Base-by-base conservation (phyloP, 2,113 vertebrate genomes). In the Istiophorus platypterus region DNA sequence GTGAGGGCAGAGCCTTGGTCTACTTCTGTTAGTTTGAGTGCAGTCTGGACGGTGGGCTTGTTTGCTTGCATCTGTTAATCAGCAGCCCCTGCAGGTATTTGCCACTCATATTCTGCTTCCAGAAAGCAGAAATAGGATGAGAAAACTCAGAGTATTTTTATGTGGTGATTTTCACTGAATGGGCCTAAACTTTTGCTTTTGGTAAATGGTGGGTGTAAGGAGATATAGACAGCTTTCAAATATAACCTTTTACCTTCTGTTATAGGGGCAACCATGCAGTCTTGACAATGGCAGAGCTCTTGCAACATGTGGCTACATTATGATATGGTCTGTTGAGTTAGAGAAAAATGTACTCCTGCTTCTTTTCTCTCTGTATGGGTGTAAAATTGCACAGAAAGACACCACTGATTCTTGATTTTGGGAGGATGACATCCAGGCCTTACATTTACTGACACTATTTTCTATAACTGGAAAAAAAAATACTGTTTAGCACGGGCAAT, bases 61-160 rank as follows among this genome's bases (percentile, higher is more conserved):
- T 86, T 82, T 77, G 82, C 76, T 57, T 22, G 56, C 59, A 29
- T 54, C 62, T 41, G 26, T 34, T 82, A 86, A 84, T 86, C 64
- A 84, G 27, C n/a, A 69, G 54, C 37, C 66, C 62, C 78, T 54
- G 80, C 78, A 81, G 68, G 49, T 64, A 52, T 71, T 78, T 62
- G 63, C 62, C 18, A 2, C 34, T 64, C 31, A 14, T 31, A n/a
- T 49, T 69, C 70, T 72, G 76, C 65, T 39, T 63, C 51, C 14
- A 22, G 76, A 81, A 73, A 80, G 76, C 56, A 65, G 12, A 78
- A 59, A 41, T 31, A 74, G 37, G 27, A 51, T 0, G 13, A 58
- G 12, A 18, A 57, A 66, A 67, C n/a, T 5, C 56, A 41, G 64
- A 82, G 72, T 77, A 61, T 70, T 24, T 4, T 12, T 72, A 76